phyloP scores from a whole-genome alignment of 2,888 invertebrate species.

The Dasypogon diadema region DNA sequence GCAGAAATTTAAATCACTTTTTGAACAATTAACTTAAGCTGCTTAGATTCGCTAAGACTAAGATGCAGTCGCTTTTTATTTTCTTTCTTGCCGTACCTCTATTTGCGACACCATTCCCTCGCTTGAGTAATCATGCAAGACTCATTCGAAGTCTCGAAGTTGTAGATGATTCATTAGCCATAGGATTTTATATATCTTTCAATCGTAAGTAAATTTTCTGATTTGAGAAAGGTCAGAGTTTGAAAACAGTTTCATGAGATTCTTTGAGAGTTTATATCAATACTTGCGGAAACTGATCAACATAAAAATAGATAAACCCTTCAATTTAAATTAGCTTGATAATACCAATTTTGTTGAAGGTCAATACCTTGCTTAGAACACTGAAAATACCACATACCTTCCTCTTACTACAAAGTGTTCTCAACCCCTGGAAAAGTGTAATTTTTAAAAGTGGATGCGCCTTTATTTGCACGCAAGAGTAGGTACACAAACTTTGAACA shows the following conservation, averaged over 20 bases:
- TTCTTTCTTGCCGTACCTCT: background rate
- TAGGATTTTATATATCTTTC: background rate
- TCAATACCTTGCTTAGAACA: no score
- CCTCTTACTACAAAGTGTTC: no score
- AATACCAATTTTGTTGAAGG: no score
- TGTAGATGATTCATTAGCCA: background rate
- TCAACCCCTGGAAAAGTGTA: no score
- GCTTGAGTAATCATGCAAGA: conserved; percentile 23
- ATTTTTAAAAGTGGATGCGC: no score
- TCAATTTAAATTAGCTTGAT: no score
- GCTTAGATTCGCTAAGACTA: background rate
- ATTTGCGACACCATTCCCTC: conserved; percentile 5
- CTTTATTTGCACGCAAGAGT: no score
- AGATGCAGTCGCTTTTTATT: background rate
- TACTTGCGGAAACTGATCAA: background rate
- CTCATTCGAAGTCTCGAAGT: background rate
- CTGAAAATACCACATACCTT: no score
- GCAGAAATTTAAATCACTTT: background rate
- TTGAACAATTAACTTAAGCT: background rate
- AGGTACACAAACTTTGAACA: no score
- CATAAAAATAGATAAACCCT: no score
- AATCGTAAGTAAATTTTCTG: background rate
- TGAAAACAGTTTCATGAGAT: background rate
- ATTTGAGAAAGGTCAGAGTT: background rate
- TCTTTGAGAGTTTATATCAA: background rate